Conservation (phyloP, 1,140 invertebrate genomes). For the Bombyx mandarina region DNA sequence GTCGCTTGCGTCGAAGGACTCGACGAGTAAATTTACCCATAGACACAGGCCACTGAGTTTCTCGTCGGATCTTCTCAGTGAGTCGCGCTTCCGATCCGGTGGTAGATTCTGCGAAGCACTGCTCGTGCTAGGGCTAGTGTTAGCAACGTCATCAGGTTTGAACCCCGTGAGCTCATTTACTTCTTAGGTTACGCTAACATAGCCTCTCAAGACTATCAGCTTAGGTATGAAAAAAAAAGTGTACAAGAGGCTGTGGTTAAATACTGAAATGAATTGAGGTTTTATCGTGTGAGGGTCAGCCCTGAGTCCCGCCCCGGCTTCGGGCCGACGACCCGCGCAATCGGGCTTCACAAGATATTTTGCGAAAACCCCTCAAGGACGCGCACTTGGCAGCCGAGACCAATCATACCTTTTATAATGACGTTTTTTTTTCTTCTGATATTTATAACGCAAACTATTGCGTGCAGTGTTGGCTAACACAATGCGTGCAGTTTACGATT, state of each 20-base stretch:
- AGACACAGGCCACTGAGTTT: no score
- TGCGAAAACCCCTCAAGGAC: constrained; percentile 56
- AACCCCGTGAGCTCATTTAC: no score
- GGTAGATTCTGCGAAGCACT: no score
- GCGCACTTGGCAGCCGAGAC: constrained; percentile 43
- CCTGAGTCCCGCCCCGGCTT: constrained; percentile 13
- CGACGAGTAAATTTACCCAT: no score
- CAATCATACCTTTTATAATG: constrained; percentile 56
- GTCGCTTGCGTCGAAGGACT: no score
- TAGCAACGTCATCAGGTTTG: no score
- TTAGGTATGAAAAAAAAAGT: no score
- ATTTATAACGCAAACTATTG: constrained; percentile 37
- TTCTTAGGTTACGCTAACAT: no score
- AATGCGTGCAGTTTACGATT: constrained; percentile 39
- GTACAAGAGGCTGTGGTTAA: neutral
- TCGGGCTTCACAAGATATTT: constrained; percentile 26
- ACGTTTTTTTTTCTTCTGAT: constrained; percentile 25
- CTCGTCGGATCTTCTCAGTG: no score
- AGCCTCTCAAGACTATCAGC: no score
- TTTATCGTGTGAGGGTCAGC: neutral
- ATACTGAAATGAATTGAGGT: neutral
- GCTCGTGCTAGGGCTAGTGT: no score
- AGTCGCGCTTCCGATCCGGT: no score
- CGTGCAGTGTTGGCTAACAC: constrained; percentile 39
- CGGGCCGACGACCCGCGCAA: constrained; percentile 40